Conservation (phyloP, 2,113 vertebrate species). For the Poeciliopsis occidentalis region DNA sequence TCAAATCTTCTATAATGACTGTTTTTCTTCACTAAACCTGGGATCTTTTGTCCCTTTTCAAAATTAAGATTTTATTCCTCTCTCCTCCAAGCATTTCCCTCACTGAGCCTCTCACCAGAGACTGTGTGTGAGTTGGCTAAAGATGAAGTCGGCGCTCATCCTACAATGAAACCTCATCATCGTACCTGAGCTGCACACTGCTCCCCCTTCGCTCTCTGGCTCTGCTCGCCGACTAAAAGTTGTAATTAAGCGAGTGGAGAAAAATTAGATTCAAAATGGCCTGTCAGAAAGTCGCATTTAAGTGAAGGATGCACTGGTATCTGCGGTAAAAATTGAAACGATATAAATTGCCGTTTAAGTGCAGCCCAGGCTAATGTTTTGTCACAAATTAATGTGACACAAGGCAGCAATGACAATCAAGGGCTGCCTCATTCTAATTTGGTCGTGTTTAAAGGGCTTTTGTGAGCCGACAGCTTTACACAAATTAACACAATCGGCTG, state of each 20-base stretch:
- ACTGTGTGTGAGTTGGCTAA: conserved; percentile 63
- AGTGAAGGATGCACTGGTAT: conserved; percentile 92
- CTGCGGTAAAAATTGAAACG: conserved; percentile 98
- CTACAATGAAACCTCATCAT: conserved; percentile 25
- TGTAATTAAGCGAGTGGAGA: conserved; percentile 97
- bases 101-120: conserved; percentile 60
- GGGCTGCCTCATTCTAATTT: conserved; percentile 96
- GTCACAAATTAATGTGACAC: conserved; percentile 99
- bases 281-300: conserved; percentile 99
- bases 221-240: conserved; percentile 88
- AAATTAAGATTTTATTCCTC: not conserved
- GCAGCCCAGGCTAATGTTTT: conserved; percentile 96
- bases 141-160: not conserved
- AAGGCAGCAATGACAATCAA: conserved; percentile 98
- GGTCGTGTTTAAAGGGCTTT: conserved; percentile 95
- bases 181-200: conserved; percentile 19
- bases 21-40: not conserved
- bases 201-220: conserved; percentile 24
- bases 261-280: conserved; percentile 97
- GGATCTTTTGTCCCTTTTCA: not conserved
- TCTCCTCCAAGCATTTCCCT: conserved; percentile 18
- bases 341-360: conserved; percentile 99
- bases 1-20: not conserved
- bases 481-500: conserved; percentile 98
- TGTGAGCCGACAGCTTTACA: conserved; percentile 90